Evolutionary conservation across 2,888 invertebrate species (phyloP), one percentile per base, ranked within the genome.

Genomic region (Gortyna flavago): DNA sequence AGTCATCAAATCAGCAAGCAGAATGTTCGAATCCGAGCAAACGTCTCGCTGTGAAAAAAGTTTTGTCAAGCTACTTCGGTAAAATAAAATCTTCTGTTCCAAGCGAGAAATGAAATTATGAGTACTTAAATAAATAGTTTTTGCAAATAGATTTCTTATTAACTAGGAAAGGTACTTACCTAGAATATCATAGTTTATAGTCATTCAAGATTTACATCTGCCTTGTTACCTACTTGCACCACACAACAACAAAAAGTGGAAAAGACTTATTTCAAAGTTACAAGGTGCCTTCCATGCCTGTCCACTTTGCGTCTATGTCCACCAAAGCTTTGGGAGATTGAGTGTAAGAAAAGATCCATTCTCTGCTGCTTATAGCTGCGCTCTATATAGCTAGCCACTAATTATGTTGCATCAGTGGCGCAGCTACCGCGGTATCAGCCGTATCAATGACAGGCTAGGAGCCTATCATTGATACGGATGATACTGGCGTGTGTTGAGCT

Each of bases 11-110:
- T 83, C 91, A 92, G 79, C 93, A 92, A 85, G 96, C 93, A 72
- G 96, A 95, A 88, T 88, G 91, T 85, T 93, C 95, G 44, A 91
- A 94, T 71, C 93, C 93, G 64, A 95, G 87, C 85, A 96, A 95
- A 91, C 92, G 95, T 77, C 89, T 94, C 62, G 94, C 92, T 78
- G 94, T 96, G 73, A 94, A 94, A 89, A 96, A 95, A 93, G 96
- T 94, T 48, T 87, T 96, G 73, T 95, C 96, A 29, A 95, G 92
- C 87, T 96, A 96, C 86, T 96, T 96, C 89, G 95, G 95, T 44
- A 96, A 95, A 92, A 89, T 91, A 85, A 95, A 95, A 88, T 87
- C 89, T 88, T 83, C 88, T 77, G 88, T 82, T 75, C 79, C 89
- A 81, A 92, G 91, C 83, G 93, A 94, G 79, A 92, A 94, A 89